Evolutionary conservation across 2,797 vertebrate species (phyloP).

Genomic region (Lindbergichthys nudifrons): DNA sequence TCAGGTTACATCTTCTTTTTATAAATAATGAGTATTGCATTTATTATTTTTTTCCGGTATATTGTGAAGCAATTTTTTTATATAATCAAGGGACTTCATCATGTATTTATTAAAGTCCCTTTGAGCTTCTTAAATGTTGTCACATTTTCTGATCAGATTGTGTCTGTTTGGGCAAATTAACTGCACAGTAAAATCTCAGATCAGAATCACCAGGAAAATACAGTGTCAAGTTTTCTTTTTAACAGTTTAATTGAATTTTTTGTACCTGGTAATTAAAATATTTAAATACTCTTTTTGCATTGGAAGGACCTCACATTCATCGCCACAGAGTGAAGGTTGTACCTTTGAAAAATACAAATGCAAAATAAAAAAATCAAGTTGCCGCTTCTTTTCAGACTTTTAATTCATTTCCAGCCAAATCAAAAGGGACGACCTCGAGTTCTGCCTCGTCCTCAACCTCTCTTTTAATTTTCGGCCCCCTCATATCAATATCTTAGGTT

Average conservation of each 20-base stretch:
- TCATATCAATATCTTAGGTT: not conserved
- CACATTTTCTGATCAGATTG: not conserved
- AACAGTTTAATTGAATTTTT: slow-evolving; percentile 20
- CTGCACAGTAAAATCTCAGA: not conserved
- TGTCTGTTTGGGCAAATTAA: slow-evolving; percentile 12
- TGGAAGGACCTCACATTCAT: slow-evolving; percentile 16
- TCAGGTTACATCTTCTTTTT: slow-evolving; percentile 2
- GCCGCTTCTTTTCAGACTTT: slow-evolving; percentile 30
- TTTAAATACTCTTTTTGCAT: slow-evolving; percentile 14
- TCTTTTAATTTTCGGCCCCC: not conserved
- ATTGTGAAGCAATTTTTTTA: not conserved
- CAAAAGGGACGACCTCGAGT: slow-evolving; percentile 49
- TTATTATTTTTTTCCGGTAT: not conserved
- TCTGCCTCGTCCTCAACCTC: not conserved
- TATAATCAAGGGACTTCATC: not conserved
- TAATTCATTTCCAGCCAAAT: slow-evolving; percentile 38
- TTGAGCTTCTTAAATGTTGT: not conserved
- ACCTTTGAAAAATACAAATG: not conserved
- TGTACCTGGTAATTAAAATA: slow-evolving; percentile 4
- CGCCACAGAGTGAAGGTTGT: slow-evolving; percentile 42
- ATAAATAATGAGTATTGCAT: not conserved
- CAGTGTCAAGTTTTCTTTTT: slow-evolving; percentile 13
- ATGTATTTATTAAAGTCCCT: not conserved
- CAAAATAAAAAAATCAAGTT: slow-evolving; percentile 1
- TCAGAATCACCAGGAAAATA: slow-evolving; percentile 10